Evolutionary conservation across 2,888 invertebrate species (phyloP), one percentile per base, ranked within the genome.

Genomic region (Glaucopsyche alexis): DNA sequence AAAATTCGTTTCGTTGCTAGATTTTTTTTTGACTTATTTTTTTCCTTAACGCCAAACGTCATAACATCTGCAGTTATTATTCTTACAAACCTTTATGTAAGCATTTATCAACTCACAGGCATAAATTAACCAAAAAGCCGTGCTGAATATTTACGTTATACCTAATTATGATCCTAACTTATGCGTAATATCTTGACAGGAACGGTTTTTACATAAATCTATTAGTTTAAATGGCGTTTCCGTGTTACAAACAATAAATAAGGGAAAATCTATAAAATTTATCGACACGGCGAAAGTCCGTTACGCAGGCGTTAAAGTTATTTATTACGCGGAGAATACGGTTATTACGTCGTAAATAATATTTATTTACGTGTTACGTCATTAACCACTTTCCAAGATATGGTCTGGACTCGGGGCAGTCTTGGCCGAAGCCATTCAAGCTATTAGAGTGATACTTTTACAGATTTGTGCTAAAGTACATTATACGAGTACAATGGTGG

Each of bases 311-410:
- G 77, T 75, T 77, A 78, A 77, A 76, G 74, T 78, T 79, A 79
- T 79, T 78, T 79, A 79, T 78, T 75, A 77, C 74, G 74, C 76
- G 73, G 78, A 77, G 79, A 80, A 81, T 79, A 76, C 80, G 79
- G 79, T 81, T 83, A 81, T 82, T 81, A 81, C 80, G 73, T 77
- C 78, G 76, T 81, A 81, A 80, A 82, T 80, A 78, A 79, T 80
- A 79, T 80, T 80, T 81, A 81, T 81, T 78, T 76, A 80, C 76
- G 77, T 74, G 79, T 78, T 79, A 81, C 76, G 77, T 79, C 80
- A 80, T 82, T 81, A 77, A 80, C 77, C 80, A 79, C 74, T 72
- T 75, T 72, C 73, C 42, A 42, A 66, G 38, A 66, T 29, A 60
- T 9, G 55, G 55, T 55, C 55, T 19, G 60, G 60, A 14, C 60